Conservation (phyloP, 2,888 invertebrate species). For the Hyposoter dolosus region DNA sequence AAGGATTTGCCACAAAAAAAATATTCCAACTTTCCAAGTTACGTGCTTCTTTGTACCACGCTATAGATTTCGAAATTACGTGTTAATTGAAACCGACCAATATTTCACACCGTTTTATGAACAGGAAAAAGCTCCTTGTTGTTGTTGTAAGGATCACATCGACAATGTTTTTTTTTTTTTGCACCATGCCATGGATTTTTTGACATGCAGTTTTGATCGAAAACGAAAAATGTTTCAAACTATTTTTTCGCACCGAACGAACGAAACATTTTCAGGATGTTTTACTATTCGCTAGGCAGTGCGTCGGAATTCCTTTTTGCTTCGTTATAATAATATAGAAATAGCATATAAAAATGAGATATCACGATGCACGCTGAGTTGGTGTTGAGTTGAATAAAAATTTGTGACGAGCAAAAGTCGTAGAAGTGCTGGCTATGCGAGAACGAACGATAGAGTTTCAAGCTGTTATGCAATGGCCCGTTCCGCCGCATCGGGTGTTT, state of each 20-base stretch:
- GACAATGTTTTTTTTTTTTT: not conserved
- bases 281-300: not conserved
- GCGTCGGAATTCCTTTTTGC: not conserved
- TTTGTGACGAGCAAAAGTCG: no score
- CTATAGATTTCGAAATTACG: not conserved
- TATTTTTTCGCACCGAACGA: not conserved
- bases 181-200: constrained; percentile 17
- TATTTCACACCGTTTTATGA: not conserved
- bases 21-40: not conserved
- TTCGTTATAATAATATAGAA: not conserved
- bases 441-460: not conserved
- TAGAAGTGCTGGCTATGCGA: no score
- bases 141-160: no score
- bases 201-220: not conserved
- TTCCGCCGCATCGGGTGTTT: not conserved
- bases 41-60: constrained; percentile 5
- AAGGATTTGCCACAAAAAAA: constrained; percentile 1
- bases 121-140: no score
- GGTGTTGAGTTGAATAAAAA: no score
- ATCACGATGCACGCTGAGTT: no score
- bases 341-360: not conserved
- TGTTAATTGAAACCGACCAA: not conserved
- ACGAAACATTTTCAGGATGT: not conserved
- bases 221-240: not conserved
- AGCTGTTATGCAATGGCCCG: not conserved